Conservation (phyloP, 1,140 invertebrate species). For the Cotesia chilonis region DNA sequence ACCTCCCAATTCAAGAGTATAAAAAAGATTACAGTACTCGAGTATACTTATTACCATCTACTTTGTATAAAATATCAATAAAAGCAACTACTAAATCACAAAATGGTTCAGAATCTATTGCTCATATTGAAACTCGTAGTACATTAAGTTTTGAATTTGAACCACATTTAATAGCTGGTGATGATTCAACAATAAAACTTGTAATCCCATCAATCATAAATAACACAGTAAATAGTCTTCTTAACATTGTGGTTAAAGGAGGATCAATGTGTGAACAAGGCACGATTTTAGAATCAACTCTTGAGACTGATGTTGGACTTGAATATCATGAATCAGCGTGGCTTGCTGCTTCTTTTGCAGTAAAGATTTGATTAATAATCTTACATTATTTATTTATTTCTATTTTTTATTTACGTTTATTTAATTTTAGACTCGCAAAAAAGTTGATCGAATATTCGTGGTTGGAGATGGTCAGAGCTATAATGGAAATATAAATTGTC, state of each 20-base stretch:
- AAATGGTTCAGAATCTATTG: background rate
- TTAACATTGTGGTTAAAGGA: background rate
- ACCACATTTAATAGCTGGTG: background rate
- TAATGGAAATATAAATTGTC: constrained; percentile 7
- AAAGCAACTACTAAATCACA: too few species aligned
- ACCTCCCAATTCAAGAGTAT: too few species aligned
- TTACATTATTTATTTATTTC: background rate
- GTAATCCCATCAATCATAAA: background rate
- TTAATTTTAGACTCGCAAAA: background rate
- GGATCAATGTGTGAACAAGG: background rate
- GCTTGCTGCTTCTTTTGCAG: constrained; percentile 1
- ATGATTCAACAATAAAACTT: background rate
- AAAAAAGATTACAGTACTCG: too few species aligned
- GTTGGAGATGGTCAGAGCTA: background rate
- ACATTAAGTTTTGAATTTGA: constrained; percentile 6
- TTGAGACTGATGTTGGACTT: background rate
- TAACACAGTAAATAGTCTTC: background rate
- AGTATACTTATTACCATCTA: too few species aligned
- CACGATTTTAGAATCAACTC: background rate
- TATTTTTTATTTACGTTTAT: background rate
- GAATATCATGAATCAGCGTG: constrained; percentile 4
- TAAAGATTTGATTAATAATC: background rate
- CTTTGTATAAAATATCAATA: too few species aligned
- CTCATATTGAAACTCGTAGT: background rate
- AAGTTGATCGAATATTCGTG: background rate